Conservation (phyloP, 2,113 vertebrate species). For the Gymnorhina tibicen region DNA sequence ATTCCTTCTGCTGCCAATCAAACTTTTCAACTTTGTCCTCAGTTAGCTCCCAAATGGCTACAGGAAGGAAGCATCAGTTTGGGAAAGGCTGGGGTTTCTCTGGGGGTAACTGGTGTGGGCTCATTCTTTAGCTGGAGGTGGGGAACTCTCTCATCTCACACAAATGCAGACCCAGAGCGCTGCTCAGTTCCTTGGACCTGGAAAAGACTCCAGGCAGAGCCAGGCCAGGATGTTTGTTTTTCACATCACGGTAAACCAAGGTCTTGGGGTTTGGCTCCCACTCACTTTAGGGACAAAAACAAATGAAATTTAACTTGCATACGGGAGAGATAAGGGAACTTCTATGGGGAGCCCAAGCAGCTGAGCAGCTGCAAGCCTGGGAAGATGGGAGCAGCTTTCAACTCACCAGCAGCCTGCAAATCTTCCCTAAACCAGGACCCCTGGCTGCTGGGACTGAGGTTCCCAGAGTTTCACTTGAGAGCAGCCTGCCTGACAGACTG, state of each 20-base stretch:
- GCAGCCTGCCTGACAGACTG: not conserved
- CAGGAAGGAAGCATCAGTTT: not conserved
- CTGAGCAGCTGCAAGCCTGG: not conserved
- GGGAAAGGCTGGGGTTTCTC: not conserved
- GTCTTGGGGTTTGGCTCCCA: not conserved
- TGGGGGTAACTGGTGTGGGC: not conserved
- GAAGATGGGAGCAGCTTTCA: not conserved
- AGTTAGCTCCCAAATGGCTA: not conserved
- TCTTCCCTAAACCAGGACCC: not conserved
- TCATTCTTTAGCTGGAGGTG: not conserved
- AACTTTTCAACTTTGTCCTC: not conserved
- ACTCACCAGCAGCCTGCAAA: not conserved
- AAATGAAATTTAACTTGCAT: not conserved
- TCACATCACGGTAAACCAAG: not conserved
- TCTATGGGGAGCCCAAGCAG: not conserved
- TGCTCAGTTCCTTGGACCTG: not conserved
- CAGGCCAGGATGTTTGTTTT: not conserved
- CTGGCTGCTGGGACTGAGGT: not conserved
- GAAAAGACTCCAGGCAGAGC: not conserved
- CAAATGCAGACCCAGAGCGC: not conserved
- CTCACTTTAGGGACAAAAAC: not conserved
- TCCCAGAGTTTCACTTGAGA: not conserved
- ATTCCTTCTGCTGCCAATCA: constrained; percentile 14
- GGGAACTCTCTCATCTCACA: not conserved
- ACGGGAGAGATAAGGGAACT: not conserved